Evolutionary conservation across 1,140 invertebrate genomes (phyloP).

Genomic region (Whitmania pigra): DNA sequence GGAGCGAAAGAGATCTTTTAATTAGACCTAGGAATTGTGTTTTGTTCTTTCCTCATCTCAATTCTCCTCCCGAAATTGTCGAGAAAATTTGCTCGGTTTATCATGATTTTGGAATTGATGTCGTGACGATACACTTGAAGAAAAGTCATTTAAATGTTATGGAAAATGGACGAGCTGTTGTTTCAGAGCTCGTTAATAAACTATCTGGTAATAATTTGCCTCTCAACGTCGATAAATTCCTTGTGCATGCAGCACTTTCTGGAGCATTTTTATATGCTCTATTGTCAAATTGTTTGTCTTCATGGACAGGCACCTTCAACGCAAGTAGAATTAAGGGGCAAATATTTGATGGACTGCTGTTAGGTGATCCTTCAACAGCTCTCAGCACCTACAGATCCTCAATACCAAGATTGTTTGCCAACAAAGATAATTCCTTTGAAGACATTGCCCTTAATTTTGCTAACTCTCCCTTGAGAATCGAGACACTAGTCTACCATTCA

Average conservation of each 20-base stretch:
- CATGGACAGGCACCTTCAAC: neutral
- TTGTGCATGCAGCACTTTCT: neutral
- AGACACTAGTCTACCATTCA: neutral
- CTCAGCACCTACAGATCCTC: neutral
- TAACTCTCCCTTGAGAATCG: neutral
- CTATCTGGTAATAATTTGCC: conserved; percentile 3
- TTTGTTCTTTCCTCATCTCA: conserved; percentile 6
- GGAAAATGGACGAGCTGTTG: neutral
- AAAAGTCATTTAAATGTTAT: neutral
- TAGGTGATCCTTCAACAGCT: neutral
- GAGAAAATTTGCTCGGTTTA: conserved; percentile 7
- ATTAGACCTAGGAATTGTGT: conserved; percentile 10
- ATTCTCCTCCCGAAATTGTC: neutral
- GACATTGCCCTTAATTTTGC: neutral
- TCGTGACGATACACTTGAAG: neutral
- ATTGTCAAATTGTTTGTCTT: neutral
- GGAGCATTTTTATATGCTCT: conserved; percentile 4
- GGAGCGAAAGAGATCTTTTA: no score
- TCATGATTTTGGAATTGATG: conserved; percentile 1
- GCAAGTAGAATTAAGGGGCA: conserved; percentile 5
- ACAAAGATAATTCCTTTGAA: neutral
- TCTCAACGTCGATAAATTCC: neutral
- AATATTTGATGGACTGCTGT: neutral
- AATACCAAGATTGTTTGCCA: neutral
- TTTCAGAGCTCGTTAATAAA: neutral